phyloP scores from a whole-genome alignment of 2,113 vertebrate genomes.

The Hypocryptadius cinnamomeus region DNA sequence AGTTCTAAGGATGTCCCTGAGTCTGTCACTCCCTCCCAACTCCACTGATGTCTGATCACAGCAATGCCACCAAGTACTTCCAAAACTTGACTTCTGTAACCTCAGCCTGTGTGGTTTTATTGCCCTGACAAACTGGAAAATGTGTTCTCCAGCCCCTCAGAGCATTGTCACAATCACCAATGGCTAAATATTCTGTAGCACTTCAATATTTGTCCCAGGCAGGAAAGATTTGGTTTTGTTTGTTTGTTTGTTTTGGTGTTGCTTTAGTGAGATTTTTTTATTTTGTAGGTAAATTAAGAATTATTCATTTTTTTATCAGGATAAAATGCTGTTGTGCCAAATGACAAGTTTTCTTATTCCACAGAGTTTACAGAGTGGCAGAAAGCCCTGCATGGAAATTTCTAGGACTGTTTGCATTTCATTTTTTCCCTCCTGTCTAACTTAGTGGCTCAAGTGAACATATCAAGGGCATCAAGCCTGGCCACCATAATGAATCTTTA shows the following conservation, averaged over 20 bases:
- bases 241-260: not conserved
- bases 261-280: not conserved
- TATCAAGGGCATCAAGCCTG: not conserved
- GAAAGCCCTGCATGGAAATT: not conserved
- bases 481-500: not conserved
- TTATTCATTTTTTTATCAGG: not conserved
- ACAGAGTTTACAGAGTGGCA: not conserved
- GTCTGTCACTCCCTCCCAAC: not conserved
- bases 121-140: not conserved
- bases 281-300: not conserved
- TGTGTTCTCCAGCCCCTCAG: not conserved
- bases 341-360: not conserved
- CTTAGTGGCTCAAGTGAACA: not conserved
- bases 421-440: not conserved
- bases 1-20: not conserved
- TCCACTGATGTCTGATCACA: not conserved
- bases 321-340: not conserved
- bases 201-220: not conserved
- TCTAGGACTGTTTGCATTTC: not conserved
- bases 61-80: not conserved
- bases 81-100: not conserved
- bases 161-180: too few species aligned
- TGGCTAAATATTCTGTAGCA: not conserved
- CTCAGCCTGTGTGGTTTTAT: not conserved
- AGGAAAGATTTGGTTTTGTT: not conserved